A percentile compares a stretch with the other conserved stretches of the same genome.
Evolutionary conservation across 2,797 vertebrate genomes (phyloP).

Genomic region (Lates japonicus): DNA sequence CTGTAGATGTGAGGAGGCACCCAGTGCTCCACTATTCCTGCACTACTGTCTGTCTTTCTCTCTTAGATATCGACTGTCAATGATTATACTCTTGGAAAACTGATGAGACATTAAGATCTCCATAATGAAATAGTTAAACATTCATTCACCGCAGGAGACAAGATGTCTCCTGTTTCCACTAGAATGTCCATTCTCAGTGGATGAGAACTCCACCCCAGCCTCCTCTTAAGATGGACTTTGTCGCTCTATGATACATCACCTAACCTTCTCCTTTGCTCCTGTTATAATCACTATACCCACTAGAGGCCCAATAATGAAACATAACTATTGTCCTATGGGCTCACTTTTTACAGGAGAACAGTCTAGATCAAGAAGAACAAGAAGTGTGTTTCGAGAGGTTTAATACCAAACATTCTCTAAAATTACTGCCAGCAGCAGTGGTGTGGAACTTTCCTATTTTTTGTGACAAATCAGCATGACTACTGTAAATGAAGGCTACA

Average conservation of each 20-base stretch:
- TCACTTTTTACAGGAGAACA: no score
- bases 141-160: background rate
- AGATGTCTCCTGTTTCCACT: background rate
- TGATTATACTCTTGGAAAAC: background rate
- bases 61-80: background rate
- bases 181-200: background rate
- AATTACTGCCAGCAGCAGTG: no score
- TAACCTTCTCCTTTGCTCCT: no score
- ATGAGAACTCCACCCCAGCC: background rate
- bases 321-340: no score
- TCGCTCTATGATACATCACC: no score
- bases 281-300: no score
- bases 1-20: slow-evolving; percentile 7
- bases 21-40: slow-evolving; percentile 11
- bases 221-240: no score
- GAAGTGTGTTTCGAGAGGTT: no score
- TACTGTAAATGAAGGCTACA: background rate
- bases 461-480: background rate
- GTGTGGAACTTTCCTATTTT: no score
- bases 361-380: no score
- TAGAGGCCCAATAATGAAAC: no score
- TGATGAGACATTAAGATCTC: background rate
- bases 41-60: slow-evolving; percentile 2
- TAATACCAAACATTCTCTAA: no score
- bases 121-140: background rate